Conservation (phyloP, 2,888 invertebrate genomes). For the Cactoblastis cactorum region DNA sequence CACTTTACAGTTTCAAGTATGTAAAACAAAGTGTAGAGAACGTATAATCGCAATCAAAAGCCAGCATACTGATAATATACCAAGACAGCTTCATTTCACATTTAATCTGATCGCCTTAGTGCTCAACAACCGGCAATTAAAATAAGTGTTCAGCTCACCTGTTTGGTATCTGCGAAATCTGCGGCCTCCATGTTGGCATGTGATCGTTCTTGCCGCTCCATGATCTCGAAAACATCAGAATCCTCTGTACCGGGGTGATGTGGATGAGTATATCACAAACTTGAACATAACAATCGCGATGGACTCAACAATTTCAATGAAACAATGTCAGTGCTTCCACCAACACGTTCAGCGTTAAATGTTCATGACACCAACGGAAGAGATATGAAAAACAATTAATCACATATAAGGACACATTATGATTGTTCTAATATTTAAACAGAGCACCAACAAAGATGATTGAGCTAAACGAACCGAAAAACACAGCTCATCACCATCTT, state of each 20-base stretch:
- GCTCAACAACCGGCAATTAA: constrained; percentile 66
- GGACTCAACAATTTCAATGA: constrained; percentile 64
- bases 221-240: constrained; percentile 75
- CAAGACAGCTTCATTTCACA: constrained; percentile 44
- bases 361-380: constrained; percentile 38
- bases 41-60: constrained; percentile 23
- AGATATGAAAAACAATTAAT: constrained; percentile 26
- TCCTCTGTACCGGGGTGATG: constrained; percentile 55
- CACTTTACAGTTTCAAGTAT: constrained; percentile 7
- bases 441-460: constrained; percentile 45
- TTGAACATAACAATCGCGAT: constrained; percentile 74
- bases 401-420: constrained; percentile 43
- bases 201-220: constrained; percentile 74
- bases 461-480: constrained; percentile 46
- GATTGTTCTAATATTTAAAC: constrained; percentile 33
- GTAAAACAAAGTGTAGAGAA: constrained; percentile 3
- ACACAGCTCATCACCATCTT: constrained; percentile 74
- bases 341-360: constrained; percentile 57
- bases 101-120: constrained; percentile 16
- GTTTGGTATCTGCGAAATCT: constrained; percentile 82
- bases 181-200: constrained; percentile 81
- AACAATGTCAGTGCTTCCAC: constrained; percentile 75
- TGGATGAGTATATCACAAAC: constrained; percentile 58
- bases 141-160: constrained; percentile 71
- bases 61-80: constrained; percentile 38